phyloP scores from a whole-genome alignment of 2,113 vertebrate genomes.

The Nestor notabilis region DNA sequence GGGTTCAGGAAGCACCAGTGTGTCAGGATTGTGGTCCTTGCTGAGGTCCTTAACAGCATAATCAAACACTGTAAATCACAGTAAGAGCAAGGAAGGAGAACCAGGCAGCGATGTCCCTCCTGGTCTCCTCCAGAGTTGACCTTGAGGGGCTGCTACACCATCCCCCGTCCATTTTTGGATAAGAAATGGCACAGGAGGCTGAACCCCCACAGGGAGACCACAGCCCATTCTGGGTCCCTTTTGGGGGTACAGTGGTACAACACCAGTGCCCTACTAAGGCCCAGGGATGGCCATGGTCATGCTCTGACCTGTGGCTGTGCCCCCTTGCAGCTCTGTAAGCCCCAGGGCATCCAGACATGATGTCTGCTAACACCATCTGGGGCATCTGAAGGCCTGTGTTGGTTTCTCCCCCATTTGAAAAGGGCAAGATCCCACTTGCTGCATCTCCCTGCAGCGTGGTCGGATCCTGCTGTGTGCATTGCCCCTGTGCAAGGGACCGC shows the following conservation, averaged over 20 bases:
- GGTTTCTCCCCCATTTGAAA: accelerated
- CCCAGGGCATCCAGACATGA: accelerated
- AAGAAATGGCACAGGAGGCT: not conserved
- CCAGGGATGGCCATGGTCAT: not conserved
- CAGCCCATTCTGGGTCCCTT: accelerated
- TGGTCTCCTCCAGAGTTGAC: not conserved
- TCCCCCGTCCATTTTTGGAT: not conserved
- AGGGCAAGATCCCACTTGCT: not conserved
- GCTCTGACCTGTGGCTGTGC: accelerated
- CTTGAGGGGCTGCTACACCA: not conserved
- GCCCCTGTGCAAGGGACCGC: accelerated
- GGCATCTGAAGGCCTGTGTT: not conserved
- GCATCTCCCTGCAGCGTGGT: not conserved
- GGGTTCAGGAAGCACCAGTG: not conserved
- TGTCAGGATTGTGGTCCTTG: not conserved
- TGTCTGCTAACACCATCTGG: not conserved
- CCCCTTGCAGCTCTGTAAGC: not conserved
- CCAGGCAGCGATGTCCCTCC: accelerated
- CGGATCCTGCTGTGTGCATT: accelerated
- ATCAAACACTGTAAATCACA: not conserved
- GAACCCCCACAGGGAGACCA: too few species aligned
- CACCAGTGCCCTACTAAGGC: accelerated
- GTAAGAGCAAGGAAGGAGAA: accelerated
- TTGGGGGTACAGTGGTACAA: not conserved
- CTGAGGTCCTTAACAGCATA: not conserved